These are phyloP conservation scores for Sebastes kiyomatsui DNA, from an alignment of 2,797 vertebrate genomes.

Conservation along the genomic window DNA sequence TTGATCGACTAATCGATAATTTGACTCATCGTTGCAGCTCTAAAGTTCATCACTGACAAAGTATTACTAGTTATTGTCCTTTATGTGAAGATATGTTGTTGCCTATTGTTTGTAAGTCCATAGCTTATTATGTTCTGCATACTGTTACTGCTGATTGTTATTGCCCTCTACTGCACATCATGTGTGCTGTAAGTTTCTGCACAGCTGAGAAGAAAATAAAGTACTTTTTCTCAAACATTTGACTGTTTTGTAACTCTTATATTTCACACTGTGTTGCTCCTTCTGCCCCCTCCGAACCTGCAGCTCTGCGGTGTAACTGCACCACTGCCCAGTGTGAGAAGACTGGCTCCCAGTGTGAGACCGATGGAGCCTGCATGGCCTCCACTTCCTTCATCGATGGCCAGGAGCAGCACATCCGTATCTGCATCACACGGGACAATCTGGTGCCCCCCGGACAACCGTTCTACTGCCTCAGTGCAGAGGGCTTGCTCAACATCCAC, in stretches of 20 bases:
- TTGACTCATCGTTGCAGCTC: no score
- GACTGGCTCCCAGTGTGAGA: conserved; percentile 90
- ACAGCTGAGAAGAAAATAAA: neutral
- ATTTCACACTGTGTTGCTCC: neutral
- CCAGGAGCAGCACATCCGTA: conserved; percentile 86
- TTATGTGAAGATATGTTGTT: neutral
- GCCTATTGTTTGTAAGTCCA: neutral
- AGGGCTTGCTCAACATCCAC: conserved; percentile 91
- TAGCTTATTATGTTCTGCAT: neutral
- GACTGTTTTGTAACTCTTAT: neutral
- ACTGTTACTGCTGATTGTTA: neutral
- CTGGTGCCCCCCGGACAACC: conserved; percentile 91
- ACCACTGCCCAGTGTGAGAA: conserved; percentile 86
- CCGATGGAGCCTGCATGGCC: conserved; percentile 92
- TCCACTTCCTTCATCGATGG: conserved; percentile 90
- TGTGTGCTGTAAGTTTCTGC: neutral
- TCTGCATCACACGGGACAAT: conserved; percentile 88
- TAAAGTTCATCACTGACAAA: neutral
- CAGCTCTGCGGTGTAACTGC: conserved; percentile 92
- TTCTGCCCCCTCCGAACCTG: neutral
- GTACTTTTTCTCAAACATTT: neutral
- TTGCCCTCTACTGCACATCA: neutral
- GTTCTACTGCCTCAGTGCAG: conserved; percentile 91
- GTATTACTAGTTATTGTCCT: neutral
- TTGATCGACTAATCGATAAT: no score